Conservation (phyloP, 2,888 invertebrate species). For the Apomyelois bistriatella region DNA sequence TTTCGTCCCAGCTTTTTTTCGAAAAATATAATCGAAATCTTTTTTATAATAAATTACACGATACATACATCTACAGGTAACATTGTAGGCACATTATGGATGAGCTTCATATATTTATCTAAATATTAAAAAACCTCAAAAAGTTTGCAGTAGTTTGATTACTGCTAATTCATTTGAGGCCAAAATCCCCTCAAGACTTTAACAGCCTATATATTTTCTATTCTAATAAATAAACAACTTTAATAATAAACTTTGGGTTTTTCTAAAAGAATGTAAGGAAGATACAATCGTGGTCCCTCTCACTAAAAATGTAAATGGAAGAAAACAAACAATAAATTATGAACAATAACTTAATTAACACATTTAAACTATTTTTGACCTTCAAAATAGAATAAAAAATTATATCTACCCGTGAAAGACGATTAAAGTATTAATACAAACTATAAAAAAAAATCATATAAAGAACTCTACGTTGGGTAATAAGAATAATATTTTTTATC, state of each 20-base stretch:
- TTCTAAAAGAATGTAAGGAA: conserved; percentile 64
- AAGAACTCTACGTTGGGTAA: conserved; percentile 17
- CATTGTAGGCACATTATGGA: conserved; percentile 77
- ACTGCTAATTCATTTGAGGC: neutral
- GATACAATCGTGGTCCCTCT: conserved; percentile 67
- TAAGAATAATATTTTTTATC: conserved; percentile 28
- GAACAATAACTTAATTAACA: conserved; percentile 40
- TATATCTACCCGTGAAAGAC: conserved; percentile 29
- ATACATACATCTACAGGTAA: conserved; percentile 72
- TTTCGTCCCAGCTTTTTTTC: conserved; percentile 54
- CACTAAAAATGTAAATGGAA: conserved; percentile 37
- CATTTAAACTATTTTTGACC: conserved; percentile 14
- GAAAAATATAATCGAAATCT: conserved; percentile 54
- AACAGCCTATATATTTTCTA: conserved; percentile 30
- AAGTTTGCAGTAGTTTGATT: conserved; percentile 8
- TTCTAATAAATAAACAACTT: conserved; percentile 68
- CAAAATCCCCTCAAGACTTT: neutral
- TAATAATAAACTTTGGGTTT: conserved; percentile 71
- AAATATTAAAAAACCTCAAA: conserved; percentile 23
- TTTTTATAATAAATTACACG: conserved; percentile 49
- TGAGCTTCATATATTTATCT: conserved; percentile 63
- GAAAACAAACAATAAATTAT: conserved; percentile 49
- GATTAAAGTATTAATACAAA: conserved; percentile 15
- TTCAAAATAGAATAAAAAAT: conserved; percentile 22
- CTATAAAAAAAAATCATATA: conserved; percentile 12